phyloP scores from a whole-genome alignment of 53 echinoderm and acorn worm genomes.

The Temnopleurus reevesii region DNA sequence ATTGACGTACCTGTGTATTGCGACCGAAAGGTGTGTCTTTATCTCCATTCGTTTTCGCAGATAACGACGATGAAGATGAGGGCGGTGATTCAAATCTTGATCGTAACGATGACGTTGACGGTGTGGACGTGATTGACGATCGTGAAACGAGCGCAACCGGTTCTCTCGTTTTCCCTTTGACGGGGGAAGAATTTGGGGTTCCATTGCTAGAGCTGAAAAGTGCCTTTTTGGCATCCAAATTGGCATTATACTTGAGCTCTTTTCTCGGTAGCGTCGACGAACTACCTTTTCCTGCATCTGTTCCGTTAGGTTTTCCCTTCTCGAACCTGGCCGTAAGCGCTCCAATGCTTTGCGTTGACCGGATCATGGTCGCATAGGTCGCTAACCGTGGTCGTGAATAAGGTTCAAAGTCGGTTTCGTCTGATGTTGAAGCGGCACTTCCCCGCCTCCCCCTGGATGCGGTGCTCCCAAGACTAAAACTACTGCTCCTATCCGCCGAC shows the following conservation, averaged over 20 bases:
- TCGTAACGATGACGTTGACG: conserved; percentile 63
- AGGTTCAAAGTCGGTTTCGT: conserved; percentile 41
- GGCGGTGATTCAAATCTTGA: conserved; percentile 60
- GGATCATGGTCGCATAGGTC: conserved; percentile 71
- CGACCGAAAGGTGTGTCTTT: conserved; percentile 31
- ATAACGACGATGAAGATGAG: no score
- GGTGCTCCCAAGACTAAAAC: conserved; percentile 45
- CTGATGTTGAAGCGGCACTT: conserved; percentile 20
- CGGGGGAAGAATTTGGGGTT: neutral
- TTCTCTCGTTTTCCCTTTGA: conserved; percentile 43
- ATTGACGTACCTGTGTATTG: conserved; percentile 22
- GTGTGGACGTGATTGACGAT: neutral
- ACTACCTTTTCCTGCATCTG: conserved; percentile 35
- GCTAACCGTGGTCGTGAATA: conserved; percentile 50
- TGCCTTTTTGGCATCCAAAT: conserved; percentile 60
- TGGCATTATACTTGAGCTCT: conserved; percentile 63
- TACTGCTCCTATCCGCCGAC: conserved; percentile 52
- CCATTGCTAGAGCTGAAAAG: conserved; percentile 51
- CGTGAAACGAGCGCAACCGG: conserved; percentile 35
- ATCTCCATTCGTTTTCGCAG: conserved; percentile 28
- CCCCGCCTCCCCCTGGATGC: neutral
- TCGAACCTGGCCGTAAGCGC: conserved; percentile 89
- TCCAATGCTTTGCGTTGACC: conserved; percentile 77
- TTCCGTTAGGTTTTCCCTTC: conserved; percentile 45
- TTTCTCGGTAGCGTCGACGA: conserved; percentile 47